Conservation (phyloP, 2,888 invertebrate genomes). For the Calameuta filiformis region DNA sequence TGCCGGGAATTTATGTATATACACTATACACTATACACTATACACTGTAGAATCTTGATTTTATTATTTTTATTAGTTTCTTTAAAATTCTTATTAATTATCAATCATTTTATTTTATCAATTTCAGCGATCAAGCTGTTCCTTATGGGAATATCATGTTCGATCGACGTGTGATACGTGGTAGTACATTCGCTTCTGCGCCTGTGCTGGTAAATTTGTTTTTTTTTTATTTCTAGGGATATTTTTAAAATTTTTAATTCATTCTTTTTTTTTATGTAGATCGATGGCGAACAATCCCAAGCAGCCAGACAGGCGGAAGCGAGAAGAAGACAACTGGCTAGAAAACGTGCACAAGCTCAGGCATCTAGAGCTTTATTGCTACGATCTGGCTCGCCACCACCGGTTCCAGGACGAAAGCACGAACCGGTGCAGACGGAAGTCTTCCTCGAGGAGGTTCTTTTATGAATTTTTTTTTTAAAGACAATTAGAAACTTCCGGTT, state of each 20-base stretch:
- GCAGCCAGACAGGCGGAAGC: constrained; percentile 72
- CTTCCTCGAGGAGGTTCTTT: constrained; percentile 83
- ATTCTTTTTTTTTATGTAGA: constrained; percentile 30
- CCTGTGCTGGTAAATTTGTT: constrained; percentile 56
- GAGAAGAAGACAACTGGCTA: constrained; percentile 79
- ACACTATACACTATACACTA: not conserved
- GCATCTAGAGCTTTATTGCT: constrained; percentile 66
- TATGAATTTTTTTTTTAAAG: constrained; percentile 20
- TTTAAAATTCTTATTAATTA: not conserved
- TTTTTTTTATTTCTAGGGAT: not conserved
- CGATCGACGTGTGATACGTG: constrained; percentile 87
- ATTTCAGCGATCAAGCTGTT: constrained; percentile 68
- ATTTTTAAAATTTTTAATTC: not conserved
- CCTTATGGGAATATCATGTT: constrained; percentile 89
- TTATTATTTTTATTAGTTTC: not conserved
- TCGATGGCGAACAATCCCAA: constrained; percentile 69
- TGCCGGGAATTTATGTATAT: not conserved
- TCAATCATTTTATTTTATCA: constrained; percentile 25
- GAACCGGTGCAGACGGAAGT: constrained; percentile 90
- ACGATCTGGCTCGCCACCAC: constrained; percentile 78
- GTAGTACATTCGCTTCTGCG: constrained; percentile 77
- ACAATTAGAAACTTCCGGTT: not conserved
- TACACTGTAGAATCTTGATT: not conserved
- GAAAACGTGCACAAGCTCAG: constrained; percentile 76
- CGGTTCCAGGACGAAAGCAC: constrained; percentile 85